phyloP scores from a whole-genome alignment of 2,113 vertebrate species.

The Orientallactaga bullata region DNA sequence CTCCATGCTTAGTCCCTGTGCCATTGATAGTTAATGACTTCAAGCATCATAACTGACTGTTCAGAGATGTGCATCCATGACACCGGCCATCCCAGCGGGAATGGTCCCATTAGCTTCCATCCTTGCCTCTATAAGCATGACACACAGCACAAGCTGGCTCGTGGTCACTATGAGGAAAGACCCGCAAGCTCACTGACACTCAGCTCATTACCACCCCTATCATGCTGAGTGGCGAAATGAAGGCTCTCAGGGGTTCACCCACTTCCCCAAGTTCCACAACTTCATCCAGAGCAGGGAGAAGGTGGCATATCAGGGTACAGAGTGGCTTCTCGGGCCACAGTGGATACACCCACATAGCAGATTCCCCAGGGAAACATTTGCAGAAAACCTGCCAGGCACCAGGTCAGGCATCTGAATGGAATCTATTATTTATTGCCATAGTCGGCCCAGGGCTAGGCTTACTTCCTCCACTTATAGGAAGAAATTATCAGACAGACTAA shows the following conservation, averaged over 20 bases:
- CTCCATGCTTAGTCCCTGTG: background rate
- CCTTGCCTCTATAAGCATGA: background rate
- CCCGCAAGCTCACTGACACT: background rate
- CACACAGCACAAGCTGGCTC: background rate
- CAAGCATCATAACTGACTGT: background rate
- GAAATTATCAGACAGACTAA: background rate
- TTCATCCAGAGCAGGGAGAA: background rate
- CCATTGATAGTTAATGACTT: background rate
- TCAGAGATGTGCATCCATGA: background rate
- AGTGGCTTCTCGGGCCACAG: background rate
- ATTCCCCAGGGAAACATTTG: background rate
- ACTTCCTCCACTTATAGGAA: background rate
- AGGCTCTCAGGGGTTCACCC: background rate
- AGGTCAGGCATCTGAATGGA: too few species aligned
- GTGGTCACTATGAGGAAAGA: background rate
- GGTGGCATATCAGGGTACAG: background rate
- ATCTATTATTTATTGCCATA: background rate
- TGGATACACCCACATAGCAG: accelerated
- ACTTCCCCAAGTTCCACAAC: background rate
- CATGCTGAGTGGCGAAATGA: background rate
- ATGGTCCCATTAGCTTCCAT: background rate
- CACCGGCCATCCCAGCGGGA: background rate
- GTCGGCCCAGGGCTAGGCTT: background rate
- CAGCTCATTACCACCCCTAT: background rate
- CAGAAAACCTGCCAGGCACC: background rate